Evolutionary conservation across 2,797 vertebrate species (phyloP).

Genomic region (Dallia pectoralis): DNA sequence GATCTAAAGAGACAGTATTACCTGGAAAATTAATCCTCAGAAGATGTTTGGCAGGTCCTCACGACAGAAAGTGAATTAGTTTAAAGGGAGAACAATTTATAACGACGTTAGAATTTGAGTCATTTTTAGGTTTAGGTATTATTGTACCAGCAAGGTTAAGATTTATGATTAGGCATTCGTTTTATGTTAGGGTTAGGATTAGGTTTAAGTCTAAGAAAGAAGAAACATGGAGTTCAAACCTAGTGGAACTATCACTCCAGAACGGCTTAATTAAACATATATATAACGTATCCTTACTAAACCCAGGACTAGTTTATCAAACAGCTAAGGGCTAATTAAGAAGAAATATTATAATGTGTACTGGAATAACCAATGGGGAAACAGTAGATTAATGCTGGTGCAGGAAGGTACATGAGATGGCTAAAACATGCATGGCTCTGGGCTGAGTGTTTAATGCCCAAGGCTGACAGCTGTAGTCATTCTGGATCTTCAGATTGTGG

Average conservation of each 20-base stretch:
- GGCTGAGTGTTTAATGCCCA: neutral
- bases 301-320: neutral
- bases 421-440: neutral
- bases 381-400: neutral
- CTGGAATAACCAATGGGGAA: neutral
- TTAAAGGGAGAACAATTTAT: too few species aligned
- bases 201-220: too few species aligned
- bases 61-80: too few species aligned
- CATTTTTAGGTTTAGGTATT: too few species aligned
- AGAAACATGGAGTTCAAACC: neutral
- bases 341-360: neutral
- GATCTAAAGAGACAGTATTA: too few species aligned
- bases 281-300: neutral
- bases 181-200: too few species aligned
- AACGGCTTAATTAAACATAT: neutral
- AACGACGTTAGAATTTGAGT: too few species aligned
- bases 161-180: too few species aligned
- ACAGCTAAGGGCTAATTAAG: neutral
- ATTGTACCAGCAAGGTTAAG: too few species aligned
- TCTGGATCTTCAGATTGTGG: neutral
- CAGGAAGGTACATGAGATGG: neutral
- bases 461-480: slow-evolving; percentile 3
- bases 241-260: neutral
- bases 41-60: too few species aligned
- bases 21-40: too few species aligned